phyloP scores from a whole-genome alignment of 2,113 vertebrate genomes.

The Procapra przewalskii region DNA sequence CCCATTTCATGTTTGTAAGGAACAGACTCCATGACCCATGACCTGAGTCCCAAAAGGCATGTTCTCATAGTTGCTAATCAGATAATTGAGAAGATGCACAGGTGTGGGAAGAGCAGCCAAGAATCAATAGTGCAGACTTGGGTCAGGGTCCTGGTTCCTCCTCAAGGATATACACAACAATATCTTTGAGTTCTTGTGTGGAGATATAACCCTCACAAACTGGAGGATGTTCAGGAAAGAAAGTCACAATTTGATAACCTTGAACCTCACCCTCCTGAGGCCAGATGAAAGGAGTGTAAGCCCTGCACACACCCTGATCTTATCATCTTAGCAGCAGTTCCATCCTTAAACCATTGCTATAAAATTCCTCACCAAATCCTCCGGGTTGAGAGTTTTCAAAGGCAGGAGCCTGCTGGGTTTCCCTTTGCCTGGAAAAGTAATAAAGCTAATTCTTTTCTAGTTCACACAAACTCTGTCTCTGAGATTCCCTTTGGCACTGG shows the following conservation, averaged over 20 bases:
- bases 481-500: neutral
- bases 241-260: neutral
- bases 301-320: neutral
- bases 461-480: neutral
- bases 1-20: neutral
- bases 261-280: neutral
- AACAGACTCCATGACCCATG: neutral
- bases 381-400: neutral
- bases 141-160: neutral
- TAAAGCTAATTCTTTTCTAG: neutral
- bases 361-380: neutral
- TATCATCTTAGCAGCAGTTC: neutral
- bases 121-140: neutral
- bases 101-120: neutral
- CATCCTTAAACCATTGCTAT: neutral
- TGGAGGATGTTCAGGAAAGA: neutral
- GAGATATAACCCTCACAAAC: neutral
- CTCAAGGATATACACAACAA: neutral
- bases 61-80: neutral
- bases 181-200: neutral
- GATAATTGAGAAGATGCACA: neutral
- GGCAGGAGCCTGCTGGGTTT: neutral
- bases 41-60: neutral
- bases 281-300: neutral
- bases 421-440: neutral